Evolutionary conservation across 1,140 invertebrate genomes (phyloP), one percentile per base, ranked within the genome.

Genomic region (Acromyrmex echinatior): DNA sequence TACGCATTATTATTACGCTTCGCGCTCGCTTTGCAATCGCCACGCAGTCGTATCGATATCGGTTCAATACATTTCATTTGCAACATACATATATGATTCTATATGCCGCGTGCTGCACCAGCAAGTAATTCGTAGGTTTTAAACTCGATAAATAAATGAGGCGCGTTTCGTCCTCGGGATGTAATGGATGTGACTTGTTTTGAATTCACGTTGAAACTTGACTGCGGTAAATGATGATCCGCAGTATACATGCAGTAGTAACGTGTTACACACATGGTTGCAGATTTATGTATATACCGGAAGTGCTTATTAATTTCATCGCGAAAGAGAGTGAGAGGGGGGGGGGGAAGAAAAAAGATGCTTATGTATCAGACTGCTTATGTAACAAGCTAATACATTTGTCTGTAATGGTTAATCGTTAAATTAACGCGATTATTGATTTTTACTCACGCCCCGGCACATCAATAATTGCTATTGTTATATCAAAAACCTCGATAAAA

Each of bases 71-170:
- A 63, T 84, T 84, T 76, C 60, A 74, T 51, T 49, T 16, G 18
- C 39, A 35, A 45, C 53, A 70, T 49, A 39, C 35, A 70, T 28
- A 31, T 53, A 66, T 65, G 76, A 51, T 71, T 74, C 39, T 31
- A 56, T 45, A 21, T 45, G n/a, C 18, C 56, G 18, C n/a, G 39
- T 12, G n/a, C 1, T 31, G 21, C 35, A 21, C 14, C 12, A 51
- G 45, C 70, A 51, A 62, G 70, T 74, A 84, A 84, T 76, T 84
- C 70, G 70, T 84, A 84, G 80, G 70, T 84, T 84, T 84, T 84
- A 84, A 84, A 76, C 70, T 84, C 70, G 70, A 84, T 84, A 84
- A 84, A 84, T 84, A 84, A 84, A 84, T 76, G 70, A 84, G 21
- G 45, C 39, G 25, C 35, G n/a, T 4, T 56, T 74, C 70, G 39